Evolutionary conservation across 2,888 invertebrate species (phyloP).

Genomic region (Papilio elwesi): DNA sequence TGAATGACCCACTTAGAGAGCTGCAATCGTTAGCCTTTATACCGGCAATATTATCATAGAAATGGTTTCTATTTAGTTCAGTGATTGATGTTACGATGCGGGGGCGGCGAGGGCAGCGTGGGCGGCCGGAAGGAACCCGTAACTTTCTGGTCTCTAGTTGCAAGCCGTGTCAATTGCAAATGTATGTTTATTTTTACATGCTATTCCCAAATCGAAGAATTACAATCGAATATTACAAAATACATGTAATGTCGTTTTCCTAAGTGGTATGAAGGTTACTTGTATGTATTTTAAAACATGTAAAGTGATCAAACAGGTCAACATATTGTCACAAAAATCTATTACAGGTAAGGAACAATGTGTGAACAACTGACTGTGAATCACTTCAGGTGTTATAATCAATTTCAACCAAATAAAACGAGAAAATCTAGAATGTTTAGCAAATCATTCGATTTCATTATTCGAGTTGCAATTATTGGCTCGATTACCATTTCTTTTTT

Average conservation of each 20-base stretch:
- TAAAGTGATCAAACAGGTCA: too few species aligned
- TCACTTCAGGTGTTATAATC: too few species aligned
- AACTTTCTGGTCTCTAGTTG: slow-evolving; percentile 61
- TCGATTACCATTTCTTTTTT: background rate
- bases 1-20: slow-evolving; percentile 36
- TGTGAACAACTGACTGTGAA: too few species aligned
- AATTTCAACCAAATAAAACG: too few species aligned
- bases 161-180: slow-evolving; percentile 28
- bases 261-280: background rate
- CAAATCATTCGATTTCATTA: too few species aligned
- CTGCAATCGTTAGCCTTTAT: slow-evolving; percentile 40
- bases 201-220: background rate
- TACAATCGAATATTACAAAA: background rate
- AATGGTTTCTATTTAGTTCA: slow-evolving; percentile 64
- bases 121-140: slow-evolving; percentile 80
- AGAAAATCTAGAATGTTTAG: too few species aligned
- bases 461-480: too few species aligned
- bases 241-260: background rate
- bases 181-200: slow-evolving; percentile 4
- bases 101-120: slow-evolving; percentile 66
- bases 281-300: too few species aligned
- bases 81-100: slow-evolving; percentile 70
- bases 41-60: slow-evolving; percentile 57
- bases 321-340: too few species aligned
- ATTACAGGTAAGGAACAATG: too few species aligned